Percentiles rank a stretch among this genome's conserved stretches.
These are phyloP conservation scores for Diarsia dahlii DNA, from an alignment of 2,888 invertebrate species.

Conservation along the genomic window DNA sequence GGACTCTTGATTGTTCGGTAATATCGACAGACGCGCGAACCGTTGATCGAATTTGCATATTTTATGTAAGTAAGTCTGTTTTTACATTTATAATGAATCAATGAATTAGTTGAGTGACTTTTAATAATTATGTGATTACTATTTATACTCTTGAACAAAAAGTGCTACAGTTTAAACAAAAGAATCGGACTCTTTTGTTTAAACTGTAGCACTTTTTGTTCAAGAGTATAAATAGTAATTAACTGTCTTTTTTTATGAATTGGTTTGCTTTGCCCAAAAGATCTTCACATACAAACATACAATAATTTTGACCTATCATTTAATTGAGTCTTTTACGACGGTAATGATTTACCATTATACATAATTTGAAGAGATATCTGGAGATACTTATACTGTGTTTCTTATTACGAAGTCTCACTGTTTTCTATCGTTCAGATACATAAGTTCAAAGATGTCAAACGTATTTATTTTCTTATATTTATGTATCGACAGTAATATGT, in stretches of 20 bases:
- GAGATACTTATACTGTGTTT: background rate
- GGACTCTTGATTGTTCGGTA: slow-evolving; percentile 67
- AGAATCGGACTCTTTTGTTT: background rate
- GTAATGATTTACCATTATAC: background rate
- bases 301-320: background rate
- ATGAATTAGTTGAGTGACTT: slow-evolving; percentile 17
- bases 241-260: background rate
- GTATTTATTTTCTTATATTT: background rate
- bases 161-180: background rate
- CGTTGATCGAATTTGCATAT: slow-evolving; percentile 57
- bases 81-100: slow-evolving; percentile 16
- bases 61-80: slow-evolving; percentile 58
- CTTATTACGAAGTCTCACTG: background rate
- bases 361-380: background rate
- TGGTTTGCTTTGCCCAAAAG: background rate
- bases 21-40: slow-evolving; percentile 53
- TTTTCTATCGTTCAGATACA: background rate
- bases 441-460: background rate
- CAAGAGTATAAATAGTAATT: background rate
- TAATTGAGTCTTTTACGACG: background rate
- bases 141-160: background rate
- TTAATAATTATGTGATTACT: slow-evolving; percentile 6
- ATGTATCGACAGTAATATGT: background rate
- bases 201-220: background rate
- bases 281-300: background rate